Evolutionary conservation across 2,888 invertebrate species (phyloP).

Genomic region (Chloroclysta siterata): DNA sequence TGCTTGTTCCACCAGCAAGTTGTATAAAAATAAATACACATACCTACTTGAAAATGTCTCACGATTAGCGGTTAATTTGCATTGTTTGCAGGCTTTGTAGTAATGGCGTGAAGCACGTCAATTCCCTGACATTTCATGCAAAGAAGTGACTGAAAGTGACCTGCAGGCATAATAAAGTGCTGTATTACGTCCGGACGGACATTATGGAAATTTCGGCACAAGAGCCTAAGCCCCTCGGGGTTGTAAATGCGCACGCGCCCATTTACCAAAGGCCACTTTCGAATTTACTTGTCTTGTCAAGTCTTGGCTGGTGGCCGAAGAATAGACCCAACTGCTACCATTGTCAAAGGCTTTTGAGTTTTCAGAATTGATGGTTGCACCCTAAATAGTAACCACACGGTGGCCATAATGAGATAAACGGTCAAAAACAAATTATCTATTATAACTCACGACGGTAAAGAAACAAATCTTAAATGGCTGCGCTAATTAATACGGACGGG

Average conservation of each 20-base stretch:
- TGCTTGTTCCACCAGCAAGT: too few species aligned
- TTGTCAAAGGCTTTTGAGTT: constrained; percentile 14
- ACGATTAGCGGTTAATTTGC: background rate
- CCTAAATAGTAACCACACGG: background rate
- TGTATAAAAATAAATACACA: too few species aligned
- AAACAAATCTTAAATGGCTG: too few species aligned
- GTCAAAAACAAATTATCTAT: too few species aligned
- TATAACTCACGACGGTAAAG: too few species aligned
- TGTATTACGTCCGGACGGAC: constrained; percentile 9
- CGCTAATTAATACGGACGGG: too few species aligned
- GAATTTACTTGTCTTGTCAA: constrained; percentile 3
- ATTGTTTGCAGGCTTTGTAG: background rate
- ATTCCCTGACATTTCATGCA: constrained; percentile 3
- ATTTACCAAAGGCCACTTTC: constrained; percentile 15
- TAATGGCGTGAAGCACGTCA: constrained; percentile 3
- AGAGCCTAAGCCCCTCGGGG: constrained; percentile 13
- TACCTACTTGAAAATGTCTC: background rate
- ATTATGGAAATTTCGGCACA: constrained; percentile 19
- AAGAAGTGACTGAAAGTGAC: constrained; percentile 21
- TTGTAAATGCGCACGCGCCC: constrained; percentile 10
- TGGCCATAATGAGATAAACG: too few species aligned
- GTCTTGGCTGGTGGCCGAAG: constrained; percentile 12
- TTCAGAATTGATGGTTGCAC: background rate
- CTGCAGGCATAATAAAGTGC: constrained; percentile 22
- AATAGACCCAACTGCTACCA: constrained; percentile 18